Evolutionary conservation across 2,113 vertebrate species (phyloP), one percentile per base, ranked within the genome.

Genomic region (Tyto alba): DNA sequence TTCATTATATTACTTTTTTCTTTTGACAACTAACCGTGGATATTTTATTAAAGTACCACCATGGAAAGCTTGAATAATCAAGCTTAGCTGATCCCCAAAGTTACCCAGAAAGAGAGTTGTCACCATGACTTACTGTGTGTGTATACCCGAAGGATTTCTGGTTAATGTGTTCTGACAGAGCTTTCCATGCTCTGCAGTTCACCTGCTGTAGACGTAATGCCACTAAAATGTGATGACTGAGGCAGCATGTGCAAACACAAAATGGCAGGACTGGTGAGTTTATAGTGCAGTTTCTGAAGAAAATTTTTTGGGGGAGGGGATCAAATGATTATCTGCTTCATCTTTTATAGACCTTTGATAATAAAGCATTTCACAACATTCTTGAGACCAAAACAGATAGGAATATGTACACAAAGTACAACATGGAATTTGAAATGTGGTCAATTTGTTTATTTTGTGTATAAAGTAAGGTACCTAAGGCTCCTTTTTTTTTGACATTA

Each of bases 91-190:
- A 57, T 85, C 32, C 32, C 25, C 34, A 69, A 22, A 88, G 50
- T 95, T 91, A 67, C 72, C 6, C n/a, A 53, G 81, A 68, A 80
- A 89, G 82, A 47, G 62, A 76, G 66, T 64, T 92, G 91, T 96
- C 82, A 89, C 48, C 32, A 34, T 93, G 67, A 53, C 76, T 77
- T 93, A 87, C 59, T 93, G 41, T 92, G 92, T 87, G 29, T 88
- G 27, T 34, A 41, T 91, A 19, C 29, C 77, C 41, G 32, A 9
- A 79, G 47, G 34, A 11, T 81, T 86, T 89, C 40, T 74, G 73
- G 73, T 57, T 95, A 85, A 96, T 80, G 74, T 76, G 53, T 88
- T 94, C 38, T 85, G 43, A 88, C 74, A 89, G 79, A 67, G 10
- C 34, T 38, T 84, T 86, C 83, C 69, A 4, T 27, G 66, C 81